A percentile compares a stretch with the other conserved stretches of the same genome.
phyloP scores from a whole-genome alignment of 2,888 invertebrate species.

The Watsonalla cultraria region DNA sequence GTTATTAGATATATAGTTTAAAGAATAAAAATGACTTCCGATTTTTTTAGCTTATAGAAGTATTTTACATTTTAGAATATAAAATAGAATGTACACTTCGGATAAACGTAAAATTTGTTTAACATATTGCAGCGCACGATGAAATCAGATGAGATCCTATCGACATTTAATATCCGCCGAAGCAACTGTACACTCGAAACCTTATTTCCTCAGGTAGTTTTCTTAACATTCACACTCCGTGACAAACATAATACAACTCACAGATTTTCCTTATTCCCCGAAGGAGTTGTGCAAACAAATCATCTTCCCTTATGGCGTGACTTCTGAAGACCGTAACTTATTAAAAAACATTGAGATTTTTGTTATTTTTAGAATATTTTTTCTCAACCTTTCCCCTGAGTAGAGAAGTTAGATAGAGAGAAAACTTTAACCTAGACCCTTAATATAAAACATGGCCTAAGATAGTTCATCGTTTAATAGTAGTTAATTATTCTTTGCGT shows the following conservation, averaged over 20 bases:
- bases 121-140: not conserved
- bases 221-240: conserved; percentile 7
- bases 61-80: not conserved
- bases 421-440: no score
- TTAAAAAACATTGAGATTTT: no score
- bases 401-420: no score
- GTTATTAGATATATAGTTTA: no score
- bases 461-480: no score
- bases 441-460: no score
- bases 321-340: conserved; percentile 3
- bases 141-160: not conserved
- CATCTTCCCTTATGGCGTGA: conserved; percentile 9
- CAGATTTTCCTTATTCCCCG: conserved; percentile 9
- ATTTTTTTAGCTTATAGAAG: not conserved
- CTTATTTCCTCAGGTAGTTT: conserved; percentile 14
- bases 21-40: no score
- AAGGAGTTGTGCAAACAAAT: conserved; percentile 16
- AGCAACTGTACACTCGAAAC: conserved; percentile 11
- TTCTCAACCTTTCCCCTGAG: no score
- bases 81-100: conserved; percentile 6
- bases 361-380: no score
- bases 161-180: conserved; percentile 23
- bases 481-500: no score
- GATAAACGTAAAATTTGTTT: conserved; percentile 1
- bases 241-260: conserved; percentile 13